A percentile compares a stretch with the other conserved stretches of the same genome.
These are phyloP conservation scores for Trachelipus rathkii DNA, from an alignment of 1,140 invertebrate genomes.

Conservation along the genomic window DNA sequence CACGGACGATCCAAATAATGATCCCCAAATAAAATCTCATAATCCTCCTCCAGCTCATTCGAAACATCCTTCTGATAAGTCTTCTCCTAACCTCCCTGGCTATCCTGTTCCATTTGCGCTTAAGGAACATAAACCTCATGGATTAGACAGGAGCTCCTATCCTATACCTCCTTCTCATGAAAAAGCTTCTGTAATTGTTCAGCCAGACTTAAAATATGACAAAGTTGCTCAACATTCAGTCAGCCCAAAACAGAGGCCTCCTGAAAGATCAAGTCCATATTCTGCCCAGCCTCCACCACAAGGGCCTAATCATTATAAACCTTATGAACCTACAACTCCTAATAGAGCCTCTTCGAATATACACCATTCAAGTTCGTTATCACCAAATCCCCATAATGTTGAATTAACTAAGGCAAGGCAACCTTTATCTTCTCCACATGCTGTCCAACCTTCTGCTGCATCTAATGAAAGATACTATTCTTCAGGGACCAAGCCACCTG, in stretches of 20 bases:
- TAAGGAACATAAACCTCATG: conserved; percentile 39
- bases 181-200: conserved; percentile 42
- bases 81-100: conserved; percentile 20
- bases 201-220: conserved; percentile 42
- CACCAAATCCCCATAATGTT: conserved; percentile 32
- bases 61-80: conserved; percentile 34
- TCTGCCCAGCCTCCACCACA: conserved; percentile 28
- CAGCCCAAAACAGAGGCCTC: conserved; percentile 42
- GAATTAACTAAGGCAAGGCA: conserved; percentile 47
- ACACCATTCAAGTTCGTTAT: conserved; percentile 30
- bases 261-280: conserved; percentile 42
- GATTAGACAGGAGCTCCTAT: conserved; percentile 31
- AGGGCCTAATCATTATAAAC: conserved; percentile 36
- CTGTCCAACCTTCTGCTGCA: conserved; percentile 48
- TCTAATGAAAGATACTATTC: conserved; percentile 39
- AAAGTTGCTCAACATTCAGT: conserved; percentile 38
- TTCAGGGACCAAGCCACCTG: conserved; percentile 27
- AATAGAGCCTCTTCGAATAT: conserved; percentile 25
- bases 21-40: conserved; percentile 21
- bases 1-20: conserved; percentile 28
- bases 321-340: conserved; percentile 34
- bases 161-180: conserved; percentile 31
- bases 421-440: conserved; percentile 48
- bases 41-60: conserved; percentile 40
- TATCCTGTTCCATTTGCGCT: conserved; percentile 29